Evolutionary conservation across 2,113 vertebrate genomes (phyloP), one percentile per base, ranked within the genome.

Genomic region (Prochilodus magdalenae): DNA sequence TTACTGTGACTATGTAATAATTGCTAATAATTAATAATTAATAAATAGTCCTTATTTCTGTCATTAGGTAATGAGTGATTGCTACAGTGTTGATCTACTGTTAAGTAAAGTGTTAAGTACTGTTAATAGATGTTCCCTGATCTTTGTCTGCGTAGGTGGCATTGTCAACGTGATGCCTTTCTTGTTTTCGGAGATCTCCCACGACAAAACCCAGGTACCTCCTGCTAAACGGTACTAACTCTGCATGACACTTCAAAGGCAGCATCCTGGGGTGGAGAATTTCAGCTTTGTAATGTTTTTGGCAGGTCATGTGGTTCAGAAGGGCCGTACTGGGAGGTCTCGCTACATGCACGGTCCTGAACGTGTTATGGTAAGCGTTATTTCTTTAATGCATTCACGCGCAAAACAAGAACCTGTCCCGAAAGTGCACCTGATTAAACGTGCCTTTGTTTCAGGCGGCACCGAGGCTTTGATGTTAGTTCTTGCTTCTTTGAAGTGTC

Each of bases 161-260:
- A 92, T 93, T 80, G 89, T 94, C 60, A 94, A 94, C 59, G 89
- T 94, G 88, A 93, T 93, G 92, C 92, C 91, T 14, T 86, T 93
- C 75, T 87, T 93, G 29, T 94, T 92, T 87, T 92, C 92, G 1
- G 89, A 94, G 83, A 93, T 94, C 79, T 92, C 90, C 30, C 90
- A 90, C 86, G 91, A 90, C 84, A 91, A 67, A 89, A 87, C 83
- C 22, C 91, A 92, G 92, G 91, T 92, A 89, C 80, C 26, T 15
- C 62, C 26, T 36, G 29, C 55, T 65, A 22, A 47, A 15, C 51
- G 7, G 33, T 55, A 27, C 49, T 18, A 75, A 30, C 24, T 63
- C 14, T 5, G 8, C 44, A 15, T 53, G 55, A 70, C 26, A 44
- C 30, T 22, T 66, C 53, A 1, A 24, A 59, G 13, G n/a, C 29